Conservation (phyloP, 2,888 invertebrate species). For the Phaedon cochleariae region DNA sequence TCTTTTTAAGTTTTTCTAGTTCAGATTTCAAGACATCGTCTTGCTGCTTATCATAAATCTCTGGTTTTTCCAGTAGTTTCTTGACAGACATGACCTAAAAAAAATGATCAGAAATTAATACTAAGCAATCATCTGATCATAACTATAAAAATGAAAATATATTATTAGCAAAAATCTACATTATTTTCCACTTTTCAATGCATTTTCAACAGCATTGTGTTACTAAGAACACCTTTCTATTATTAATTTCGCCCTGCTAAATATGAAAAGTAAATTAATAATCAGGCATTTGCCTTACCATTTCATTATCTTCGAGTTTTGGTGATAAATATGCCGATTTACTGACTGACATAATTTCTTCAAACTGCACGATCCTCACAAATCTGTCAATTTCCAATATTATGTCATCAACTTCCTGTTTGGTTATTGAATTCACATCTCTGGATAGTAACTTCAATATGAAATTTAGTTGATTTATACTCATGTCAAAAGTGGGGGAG, state of each 20-base stretch:
- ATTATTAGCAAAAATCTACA: too few species aligned
- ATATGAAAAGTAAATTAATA: too few species aligned
- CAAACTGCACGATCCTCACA: constrained; percentile 48
- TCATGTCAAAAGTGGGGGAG: background rate
- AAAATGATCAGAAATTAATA: background rate
- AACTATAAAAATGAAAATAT: too few species aligned
- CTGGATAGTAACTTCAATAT: constrained; percentile 38
- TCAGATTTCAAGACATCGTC: constrained; percentile 7
- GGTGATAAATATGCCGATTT: too few species aligned
- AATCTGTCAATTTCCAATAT: constrained; percentile 52
- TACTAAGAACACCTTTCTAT: too few species aligned
- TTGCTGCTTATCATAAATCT: background rate
- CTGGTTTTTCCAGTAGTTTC: constrained; percentile 1
- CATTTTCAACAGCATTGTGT: too few species aligned
- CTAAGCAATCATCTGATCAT: too few species aligned
- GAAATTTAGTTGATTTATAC: constrained; percentile 39
- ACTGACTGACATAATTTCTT: background rate
- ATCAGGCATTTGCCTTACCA: too few species aligned
- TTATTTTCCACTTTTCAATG: too few species aligned
- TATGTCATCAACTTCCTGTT: constrained; percentile 54
- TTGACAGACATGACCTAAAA: background rate
- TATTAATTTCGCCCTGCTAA: too few species aligned
- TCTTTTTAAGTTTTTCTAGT: constrained; percentile 1
- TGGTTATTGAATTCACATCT: constrained; percentile 46
- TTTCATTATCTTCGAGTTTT: too few species aligned